Conservation (phyloP, 2,888 invertebrate species). For the Diarsia mendica region DNA sequence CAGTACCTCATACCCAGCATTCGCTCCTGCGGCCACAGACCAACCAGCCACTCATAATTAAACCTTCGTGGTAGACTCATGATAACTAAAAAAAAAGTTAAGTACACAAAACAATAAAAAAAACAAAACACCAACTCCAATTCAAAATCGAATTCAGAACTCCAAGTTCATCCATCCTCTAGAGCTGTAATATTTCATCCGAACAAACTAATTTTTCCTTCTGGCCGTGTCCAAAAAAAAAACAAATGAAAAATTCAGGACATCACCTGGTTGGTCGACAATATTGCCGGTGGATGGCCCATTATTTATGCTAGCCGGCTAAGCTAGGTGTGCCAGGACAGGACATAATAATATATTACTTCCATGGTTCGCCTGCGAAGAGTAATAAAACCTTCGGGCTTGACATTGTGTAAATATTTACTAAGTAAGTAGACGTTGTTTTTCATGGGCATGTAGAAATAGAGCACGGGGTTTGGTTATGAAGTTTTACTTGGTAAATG, state of each 20-base stretch:
- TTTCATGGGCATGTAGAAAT: slow-evolving; percentile 2
- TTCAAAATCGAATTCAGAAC: slow-evolving; percentile 6
- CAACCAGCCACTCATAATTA: not conserved
- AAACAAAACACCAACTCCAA: not conserved
- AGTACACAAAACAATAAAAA: not conserved
- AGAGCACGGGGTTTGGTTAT: not conserved
- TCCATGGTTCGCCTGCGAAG: slow-evolving; percentile 31
- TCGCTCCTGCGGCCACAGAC: not conserved
- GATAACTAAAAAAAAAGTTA: too few species aligned
- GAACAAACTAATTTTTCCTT: slow-evolving; percentile 19
- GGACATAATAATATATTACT: slow-evolving; percentile 56
- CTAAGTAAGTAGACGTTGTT: slow-evolving; percentile 14
- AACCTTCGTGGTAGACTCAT: not conserved
- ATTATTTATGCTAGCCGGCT: slow-evolving; percentile 56
- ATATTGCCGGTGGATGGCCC: slow-evolving; percentile 36
- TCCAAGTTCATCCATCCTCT: not conserved
- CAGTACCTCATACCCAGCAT: too few species aligned
- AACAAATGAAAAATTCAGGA: slow-evolving; percentile 35
- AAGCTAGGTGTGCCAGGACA: slow-evolving; percentile 40
- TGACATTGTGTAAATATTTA: slow-evolving; percentile 49
- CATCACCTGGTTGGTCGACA: slow-evolving; percentile 37
- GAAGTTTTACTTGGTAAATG: not conserved
- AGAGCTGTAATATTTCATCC: slow-evolving; percentile 10
- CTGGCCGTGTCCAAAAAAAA: slow-evolving; percentile 16
- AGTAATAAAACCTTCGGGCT: slow-evolving; percentile 43